Evolutionary conservation across 2,113 vertebrate genomes (phyloP).

Genomic region (Dunckerocampus dactyliophorus): DNA sequence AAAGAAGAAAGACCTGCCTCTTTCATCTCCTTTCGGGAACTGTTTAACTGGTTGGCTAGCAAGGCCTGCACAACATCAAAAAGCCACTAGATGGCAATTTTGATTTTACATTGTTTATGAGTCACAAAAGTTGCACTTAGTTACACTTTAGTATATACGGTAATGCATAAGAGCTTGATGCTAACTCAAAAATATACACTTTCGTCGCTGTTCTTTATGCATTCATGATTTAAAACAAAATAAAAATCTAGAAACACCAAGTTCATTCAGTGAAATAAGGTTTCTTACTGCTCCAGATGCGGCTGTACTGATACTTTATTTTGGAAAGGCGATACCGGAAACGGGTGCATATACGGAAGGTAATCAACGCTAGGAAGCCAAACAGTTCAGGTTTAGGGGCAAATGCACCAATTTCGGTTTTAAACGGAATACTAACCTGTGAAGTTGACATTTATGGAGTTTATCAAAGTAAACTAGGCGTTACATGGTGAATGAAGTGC

Average conservation of each 20-base stretch:
- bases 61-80: no score
- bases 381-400: neutral
- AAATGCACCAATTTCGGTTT: neutral
- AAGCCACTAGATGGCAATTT: slow-evolving; percentile 12
- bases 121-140: neutral
- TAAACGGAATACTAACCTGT: no score
- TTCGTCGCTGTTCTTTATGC: no score
- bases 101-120: neutral
- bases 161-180: neutral
- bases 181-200: no score
- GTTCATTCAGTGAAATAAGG: no score
- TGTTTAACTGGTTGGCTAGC: no score
- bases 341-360: neutral
- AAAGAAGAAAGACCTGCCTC: no score
- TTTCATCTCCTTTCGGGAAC: no score
- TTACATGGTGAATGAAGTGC: no score
- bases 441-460: neutral
- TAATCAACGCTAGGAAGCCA: neutral
- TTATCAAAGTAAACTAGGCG: neutral
- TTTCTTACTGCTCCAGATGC: no score
- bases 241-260: no score
- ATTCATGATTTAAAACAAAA: no score
- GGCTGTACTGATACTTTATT: slow-evolving; percentile 20
- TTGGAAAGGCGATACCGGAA: slow-evolving; percentile 34
- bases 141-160: neutral